Evolutionary conservation across 2,888 invertebrate species (phyloP), one percentile per base, ranked within the genome.

Genomic region (Pseudococcus viburni): DNA sequence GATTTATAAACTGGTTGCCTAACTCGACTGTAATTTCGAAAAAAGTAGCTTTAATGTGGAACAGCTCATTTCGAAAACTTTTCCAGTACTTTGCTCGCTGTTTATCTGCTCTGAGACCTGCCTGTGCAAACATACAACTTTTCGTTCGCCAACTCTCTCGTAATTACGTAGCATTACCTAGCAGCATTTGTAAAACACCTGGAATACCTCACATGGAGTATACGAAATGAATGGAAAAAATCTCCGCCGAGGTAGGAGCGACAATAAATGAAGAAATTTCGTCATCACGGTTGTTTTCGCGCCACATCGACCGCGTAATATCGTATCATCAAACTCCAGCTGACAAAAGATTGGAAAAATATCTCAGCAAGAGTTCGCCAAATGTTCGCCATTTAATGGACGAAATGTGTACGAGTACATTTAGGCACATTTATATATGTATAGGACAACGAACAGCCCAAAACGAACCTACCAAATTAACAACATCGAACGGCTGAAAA

Each of bases 281-380:
- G 26, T 5, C 11, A 59, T 4, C 5, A 59, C 11, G 17, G 17
- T 46, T 46, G 7, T 15, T 12, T 17, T 55, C 5, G 12, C 55
- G 59, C 19, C 51, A 19, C 19, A 59, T 19, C 7, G 19, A 19
- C 19, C 26, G 26, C 19, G 9, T 19, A 59, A 59, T 59, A 59
- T 19, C 11, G 15, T 33, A 33, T 73, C 73, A 17, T 73, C 73
- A 73, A 73, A 26, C 73, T 73, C 73, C 26, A 26, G 73, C 73
- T 73, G 73, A 73, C 73, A 73, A 73, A 73, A 73, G 73, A 73
- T 73, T 39, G 73, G 33, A 73, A 73, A 73, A 73, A 73, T 73
- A 73, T 33, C 73, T 5, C 73, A 73, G 73, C 73, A 12, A 33
- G 73, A 11, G 33, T 73, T 12, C 73, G 73, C 33, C 39, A 73